These are phyloP conservation scores for Dryoscopus gambensis DNA, from an alignment of 2,113 vertebrate species.

Conservation along the genomic window DNA sequence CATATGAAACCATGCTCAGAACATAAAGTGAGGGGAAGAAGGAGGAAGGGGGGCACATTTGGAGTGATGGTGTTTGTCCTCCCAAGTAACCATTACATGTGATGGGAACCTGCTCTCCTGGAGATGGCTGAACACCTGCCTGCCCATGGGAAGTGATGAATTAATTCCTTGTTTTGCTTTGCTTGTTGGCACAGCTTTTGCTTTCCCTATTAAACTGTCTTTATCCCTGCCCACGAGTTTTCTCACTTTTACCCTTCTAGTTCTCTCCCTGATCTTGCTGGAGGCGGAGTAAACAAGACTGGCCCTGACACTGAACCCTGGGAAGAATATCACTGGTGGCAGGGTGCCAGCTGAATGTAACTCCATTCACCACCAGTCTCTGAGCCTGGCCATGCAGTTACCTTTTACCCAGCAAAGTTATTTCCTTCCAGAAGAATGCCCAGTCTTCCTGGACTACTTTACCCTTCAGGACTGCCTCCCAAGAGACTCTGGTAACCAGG, in stretches of 20 bases:
- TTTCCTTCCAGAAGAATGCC: neutral
- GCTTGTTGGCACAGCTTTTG: neutral
- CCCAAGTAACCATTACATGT: neutral
- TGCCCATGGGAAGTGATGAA: neutral
- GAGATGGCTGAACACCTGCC: neutral
- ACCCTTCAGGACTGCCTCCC: neutral
- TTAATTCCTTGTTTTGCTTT: neutral
- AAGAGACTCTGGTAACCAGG: neutral
- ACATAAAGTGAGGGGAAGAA: neutral
- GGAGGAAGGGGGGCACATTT: neutral
- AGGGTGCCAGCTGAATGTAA: neutral
- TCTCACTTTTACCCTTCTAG: neutral
- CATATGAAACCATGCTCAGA: neutral
- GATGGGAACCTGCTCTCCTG: neutral
- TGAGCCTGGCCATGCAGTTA: neutral
- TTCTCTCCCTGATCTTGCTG: neutral
- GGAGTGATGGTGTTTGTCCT: neutral
- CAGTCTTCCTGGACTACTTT: neutral
- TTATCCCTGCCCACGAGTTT: neutral
- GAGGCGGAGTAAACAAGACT: neutral
- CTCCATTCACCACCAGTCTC: neutral
- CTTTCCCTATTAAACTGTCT: neutral
- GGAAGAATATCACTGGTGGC: neutral
- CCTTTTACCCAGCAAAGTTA: neutral
- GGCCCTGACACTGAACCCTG: accelerated